phyloP scores from a whole-genome alignment of 2,888 invertebrate species.

The Aporophyla lueneburgensis region DNA sequence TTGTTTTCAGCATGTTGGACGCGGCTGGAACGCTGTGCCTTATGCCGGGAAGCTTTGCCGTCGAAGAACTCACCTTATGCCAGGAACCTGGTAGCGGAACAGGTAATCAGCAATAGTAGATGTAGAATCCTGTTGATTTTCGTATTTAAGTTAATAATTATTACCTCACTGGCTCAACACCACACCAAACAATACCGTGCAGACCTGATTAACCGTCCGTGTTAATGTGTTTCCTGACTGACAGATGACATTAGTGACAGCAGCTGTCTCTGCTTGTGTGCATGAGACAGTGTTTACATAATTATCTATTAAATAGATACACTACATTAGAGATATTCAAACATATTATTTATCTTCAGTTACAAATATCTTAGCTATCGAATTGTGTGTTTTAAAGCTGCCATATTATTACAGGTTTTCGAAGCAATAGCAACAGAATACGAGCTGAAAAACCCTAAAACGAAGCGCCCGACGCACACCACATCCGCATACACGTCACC shows the following conservation, averaged over 20 bases:
- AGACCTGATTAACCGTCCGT: no score
- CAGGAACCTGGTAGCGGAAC: conserved; percentile 85
- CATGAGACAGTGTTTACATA: no score
- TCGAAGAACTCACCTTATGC: conserved; percentile 84
- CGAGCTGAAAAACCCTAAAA: conserved; percentile 79
- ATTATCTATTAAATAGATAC: no score
- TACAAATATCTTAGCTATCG: not conserved
- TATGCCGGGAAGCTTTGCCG: conserved; percentile 84
- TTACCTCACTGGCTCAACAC: no score
- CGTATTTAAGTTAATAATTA: no score
- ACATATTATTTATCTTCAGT: not conserved
- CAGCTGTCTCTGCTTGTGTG: no score
- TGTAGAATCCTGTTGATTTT: no score
- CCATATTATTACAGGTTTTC: conserved; percentile 79
- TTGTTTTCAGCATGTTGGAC: conserved; percentile 82
- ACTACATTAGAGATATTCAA: not conserved
- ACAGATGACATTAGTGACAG: no score
- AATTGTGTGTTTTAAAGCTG: not conserved
- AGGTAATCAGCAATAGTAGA: conserved; percentile 70
- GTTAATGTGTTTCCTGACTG: no score
- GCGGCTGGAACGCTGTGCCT: conserved; percentile 82
- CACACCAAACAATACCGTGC: no score
- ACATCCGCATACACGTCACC: conserved; percentile 81
- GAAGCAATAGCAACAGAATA: conserved; percentile 88
- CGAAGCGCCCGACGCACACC: conserved; percentile 72